phyloP scores from a whole-genome alignment of 2,888 invertebrate genomes.

The Lithophane ornitopus region DNA sequence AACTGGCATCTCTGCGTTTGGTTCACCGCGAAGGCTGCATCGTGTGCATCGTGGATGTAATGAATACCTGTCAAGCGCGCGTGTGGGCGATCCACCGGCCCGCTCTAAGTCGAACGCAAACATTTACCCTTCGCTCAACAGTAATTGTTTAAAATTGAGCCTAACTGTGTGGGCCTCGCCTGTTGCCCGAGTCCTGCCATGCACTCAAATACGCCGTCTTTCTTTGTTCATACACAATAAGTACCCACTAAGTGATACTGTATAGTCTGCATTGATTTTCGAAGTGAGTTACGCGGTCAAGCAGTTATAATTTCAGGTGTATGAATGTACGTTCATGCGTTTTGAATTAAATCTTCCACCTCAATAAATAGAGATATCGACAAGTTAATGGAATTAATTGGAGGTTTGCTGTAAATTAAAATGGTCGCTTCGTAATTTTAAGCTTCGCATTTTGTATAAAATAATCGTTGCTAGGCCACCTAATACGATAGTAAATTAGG shows the following conservation, averaged over 20 bases:
- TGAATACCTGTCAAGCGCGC: slow-evolving; percentile 89
- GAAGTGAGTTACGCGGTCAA: slow-evolving; percentile 55
- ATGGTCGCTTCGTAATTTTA: slow-evolving; percentile 78
- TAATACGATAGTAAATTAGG: slow-evolving; percentile 87
- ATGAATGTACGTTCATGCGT: slow-evolving; percentile 47
- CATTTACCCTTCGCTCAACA: slow-evolving; percentile 90
- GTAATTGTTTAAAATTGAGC: slow-evolving; percentile 91
- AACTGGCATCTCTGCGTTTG: slow-evolving; percentile 66
- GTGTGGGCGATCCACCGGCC: slow-evolving; percentile 86
- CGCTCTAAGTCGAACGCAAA: slow-evolving; percentile 89
- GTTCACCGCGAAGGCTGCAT: slow-evolving; percentile 73
- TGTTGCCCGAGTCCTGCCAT: slow-evolving; percentile 82
- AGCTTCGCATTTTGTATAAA: slow-evolving; percentile 80
- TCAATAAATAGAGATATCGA: slow-evolving; percentile 77
- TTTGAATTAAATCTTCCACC: slow-evolving; percentile 71
- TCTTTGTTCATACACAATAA: slow-evolving; percentile 83
- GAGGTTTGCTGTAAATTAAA: slow-evolving; percentile 78
- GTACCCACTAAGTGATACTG: slow-evolving; percentile 78
- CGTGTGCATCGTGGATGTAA: slow-evolving; percentile 87
- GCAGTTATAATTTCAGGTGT: slow-evolving; percentile 52
- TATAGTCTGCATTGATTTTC: slow-evolving; percentile 52
- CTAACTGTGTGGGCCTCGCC: slow-evolving; percentile 90
- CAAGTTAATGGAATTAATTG: slow-evolving; percentile 78
- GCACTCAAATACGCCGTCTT: slow-evolving; percentile 75
- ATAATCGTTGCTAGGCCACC: slow-evolving; percentile 74